Base-by-base conservation (phyloP, 2,113 vertebrate species). In the Emydocephalus ijimae region DNA sequence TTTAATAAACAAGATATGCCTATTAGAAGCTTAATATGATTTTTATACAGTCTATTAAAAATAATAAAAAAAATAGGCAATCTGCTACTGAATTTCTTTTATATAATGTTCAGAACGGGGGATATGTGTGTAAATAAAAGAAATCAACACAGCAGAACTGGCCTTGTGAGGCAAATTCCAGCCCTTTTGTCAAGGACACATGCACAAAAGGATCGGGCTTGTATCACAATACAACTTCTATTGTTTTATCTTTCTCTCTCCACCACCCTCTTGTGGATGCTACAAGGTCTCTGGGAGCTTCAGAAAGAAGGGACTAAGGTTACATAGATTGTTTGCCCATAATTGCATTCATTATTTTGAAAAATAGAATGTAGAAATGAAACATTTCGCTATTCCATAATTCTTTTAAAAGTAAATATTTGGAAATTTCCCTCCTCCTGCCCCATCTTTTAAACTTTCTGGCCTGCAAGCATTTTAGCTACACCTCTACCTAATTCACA, bases 371-470 rank as follows among this genome's bases (percentile, higher is more conserved):
- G 21, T 56, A 89, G 20, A 45, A 56, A 89, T 56, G 20, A 56
- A 45, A 54, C 7, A 69, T 10, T 69, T 26, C 56, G 89, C 56
- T 93, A 90, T 93, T 59, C 4, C 12, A 87, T 87, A 52, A 85
- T 23, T 88, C 54, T 18, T 91, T 87, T 34, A 91, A 61, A 95
- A 92, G 21, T 90, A 96, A 94, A 93, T 45, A 57, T 52, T 14
- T 5, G 4, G 74, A 91, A 8, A 59, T 0, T 86, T 10, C 26
- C 86, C 93, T 85, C 50, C 87, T 94, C 87, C 26, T 2, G 8
- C 8, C 48, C 50, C 85, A 92, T 56, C 1, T 92, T 43, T 86
- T 50, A 92, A 1, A 48, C 20, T 55, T 43, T 12, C 21, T 91
- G 93, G 15, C 6, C 95, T 87, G 92, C 57, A 90, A 57, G 45